Conservation (phyloP, 2,113 vertebrate species). For the Dasyornis broadbenti region DNA sequence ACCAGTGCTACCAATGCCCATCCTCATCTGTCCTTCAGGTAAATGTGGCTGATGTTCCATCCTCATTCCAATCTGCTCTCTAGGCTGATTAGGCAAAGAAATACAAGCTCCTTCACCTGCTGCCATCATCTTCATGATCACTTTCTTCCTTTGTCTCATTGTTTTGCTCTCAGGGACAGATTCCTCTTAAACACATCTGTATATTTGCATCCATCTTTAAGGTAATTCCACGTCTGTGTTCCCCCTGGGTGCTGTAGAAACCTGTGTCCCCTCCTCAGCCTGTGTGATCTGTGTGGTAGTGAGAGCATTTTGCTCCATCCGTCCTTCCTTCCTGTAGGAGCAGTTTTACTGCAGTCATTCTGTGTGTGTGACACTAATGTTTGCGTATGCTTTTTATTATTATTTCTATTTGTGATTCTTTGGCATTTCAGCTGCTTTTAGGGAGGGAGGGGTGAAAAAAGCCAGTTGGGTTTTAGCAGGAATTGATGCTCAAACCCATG, state of each 20-base stretch:
- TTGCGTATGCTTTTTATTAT: not conserved
- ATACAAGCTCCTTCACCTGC: not conserved
- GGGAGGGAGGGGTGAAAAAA: not conserved
- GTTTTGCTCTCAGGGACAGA: conserved; percentile 64
- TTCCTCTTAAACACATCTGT: conserved; percentile 63
- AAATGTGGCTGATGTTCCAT: not conserved
- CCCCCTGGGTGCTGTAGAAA: not conserved
- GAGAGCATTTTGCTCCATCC: not conserved
- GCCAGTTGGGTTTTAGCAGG: not conserved
- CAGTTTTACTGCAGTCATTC: not conserved
- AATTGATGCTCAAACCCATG: not conserved
- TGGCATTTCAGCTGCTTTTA: not conserved
- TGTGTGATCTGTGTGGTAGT: not conserved
- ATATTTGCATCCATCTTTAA: conserved; percentile 66
- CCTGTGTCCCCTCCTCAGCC: not conserved
- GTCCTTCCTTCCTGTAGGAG: not conserved
- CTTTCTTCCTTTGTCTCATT: conserved; percentile 50
- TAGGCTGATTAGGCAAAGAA: not conserved
- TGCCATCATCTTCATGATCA: not conserved
- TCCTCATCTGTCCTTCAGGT: not conserved
- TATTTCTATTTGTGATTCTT: not conserved
- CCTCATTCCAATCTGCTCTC: not conserved
- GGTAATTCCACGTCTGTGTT: conserved; percentile 57
- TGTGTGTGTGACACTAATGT: not conserved
- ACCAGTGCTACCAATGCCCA: not conserved